Conservation (phyloP, 2,888 invertebrate genomes). For the Machimus rusticus region DNA sequence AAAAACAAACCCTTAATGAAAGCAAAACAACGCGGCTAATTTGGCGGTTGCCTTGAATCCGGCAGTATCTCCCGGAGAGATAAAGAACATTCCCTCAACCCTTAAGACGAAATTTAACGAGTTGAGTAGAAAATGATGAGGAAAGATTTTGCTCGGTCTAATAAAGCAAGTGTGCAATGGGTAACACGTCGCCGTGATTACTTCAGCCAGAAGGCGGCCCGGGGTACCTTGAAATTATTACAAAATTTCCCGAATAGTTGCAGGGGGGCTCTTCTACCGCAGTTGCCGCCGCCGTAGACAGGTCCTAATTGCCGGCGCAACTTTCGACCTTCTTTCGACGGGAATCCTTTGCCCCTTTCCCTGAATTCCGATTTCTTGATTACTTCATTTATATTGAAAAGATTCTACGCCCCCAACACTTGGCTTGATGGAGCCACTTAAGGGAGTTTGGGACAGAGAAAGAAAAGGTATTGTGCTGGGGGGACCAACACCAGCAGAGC, state of each 20-base stretch:
- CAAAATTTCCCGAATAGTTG: background rate
- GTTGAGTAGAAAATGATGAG: conserved; percentile 39
- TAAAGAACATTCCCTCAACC: conserved; percentile 24
- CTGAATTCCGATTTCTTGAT: conserved; percentile 30
- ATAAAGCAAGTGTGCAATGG: conserved; percentile 21
- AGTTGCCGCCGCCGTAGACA: background rate
- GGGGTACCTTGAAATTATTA: background rate
- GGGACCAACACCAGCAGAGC: background rate
- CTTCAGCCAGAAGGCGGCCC: background rate
- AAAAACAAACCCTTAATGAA: conserved; percentile 31
- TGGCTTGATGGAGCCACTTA: background rate
- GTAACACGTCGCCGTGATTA: conserved; percentile 34
- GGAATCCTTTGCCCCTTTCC: background rate
- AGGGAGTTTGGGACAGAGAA: background rate
- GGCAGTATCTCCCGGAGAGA: background rate
- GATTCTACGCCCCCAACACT: conserved; percentile 17
- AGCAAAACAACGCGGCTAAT: conserved; percentile 34
- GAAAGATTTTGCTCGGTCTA: conserved; percentile 15
- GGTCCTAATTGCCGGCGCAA: conserved; percentile 10
- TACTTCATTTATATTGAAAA: conserved; percentile 45
- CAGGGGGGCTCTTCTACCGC: background rate
- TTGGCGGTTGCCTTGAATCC: conserved; percentile 7
- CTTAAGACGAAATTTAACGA: conserved; percentile 14
- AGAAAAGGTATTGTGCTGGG: conserved; percentile 39
- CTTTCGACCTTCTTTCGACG: conserved; percentile 6